Base-by-base conservation (phyloP, 2,113 vertebrate genomes). In the Eulacestoma nigropectus region DNA sequence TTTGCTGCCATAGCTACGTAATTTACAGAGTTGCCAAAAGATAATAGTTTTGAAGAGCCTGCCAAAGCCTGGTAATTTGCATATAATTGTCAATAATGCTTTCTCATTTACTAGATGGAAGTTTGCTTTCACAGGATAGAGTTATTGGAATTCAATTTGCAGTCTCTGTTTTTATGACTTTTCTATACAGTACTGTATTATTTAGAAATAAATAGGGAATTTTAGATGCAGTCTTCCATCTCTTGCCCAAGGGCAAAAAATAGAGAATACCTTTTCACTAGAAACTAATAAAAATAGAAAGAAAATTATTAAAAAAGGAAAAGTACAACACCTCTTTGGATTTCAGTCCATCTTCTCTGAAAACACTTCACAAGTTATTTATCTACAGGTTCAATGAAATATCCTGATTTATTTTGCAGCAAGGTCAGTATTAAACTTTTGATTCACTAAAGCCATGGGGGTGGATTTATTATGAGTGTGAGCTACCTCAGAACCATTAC, bases 81-180 rank as follows among this genome's bases (percentile, higher is more conserved):
- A 97, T 97, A 93, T 95, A 96, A 95, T 96, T 95, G 92, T 95
- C 95, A 95, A 95, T 96, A 96, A 96, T 96, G 76, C 65, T 89
- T 93, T 94, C 90, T 90, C 87, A 95, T 96, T 97, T 93, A 93
- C 87, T 95, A 93, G 95, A 97, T 95, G 87, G 82, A 94, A 82
- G 70, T 83, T 96, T 95, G 90, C 91, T 95, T 96, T 91, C 94
- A 96, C 44, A 60, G 93, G 84, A 86, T 93, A 84, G 82, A 93
- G 87, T 97, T 96, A 97, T 87, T 93, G 93, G 85, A 96, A 97
- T 97, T 96, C 97, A 96, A 95, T 95, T 95, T 96, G 84, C 73
- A 93, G 84, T 78, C 95, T 96, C 87, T 87, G 72, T 82, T 94
- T 96, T 96, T 94, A 96, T 96, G 91, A 84, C 76, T 96, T 96